Evolutionary conservation across 2,113 vertebrate species (phyloP), one percentile per base, ranked within the genome.

Genomic region (Laterallus jamaicensis): DNA sequence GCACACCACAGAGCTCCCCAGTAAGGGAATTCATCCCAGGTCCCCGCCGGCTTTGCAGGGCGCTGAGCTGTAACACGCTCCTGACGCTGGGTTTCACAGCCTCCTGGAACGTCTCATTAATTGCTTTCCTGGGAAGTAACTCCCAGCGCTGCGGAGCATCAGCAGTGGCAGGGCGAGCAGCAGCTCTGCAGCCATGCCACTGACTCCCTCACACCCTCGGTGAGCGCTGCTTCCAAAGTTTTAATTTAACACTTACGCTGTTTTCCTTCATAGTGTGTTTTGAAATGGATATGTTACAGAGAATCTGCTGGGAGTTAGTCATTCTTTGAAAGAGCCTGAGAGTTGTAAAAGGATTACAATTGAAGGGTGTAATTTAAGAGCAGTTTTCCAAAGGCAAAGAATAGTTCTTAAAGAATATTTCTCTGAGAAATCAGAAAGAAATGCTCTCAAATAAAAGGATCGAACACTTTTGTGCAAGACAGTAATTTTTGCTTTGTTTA

Each of bases 401-500:
- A 86, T 80, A 66, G 67, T 66, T 92, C 82, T 86, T 73, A 55
- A 54, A 82, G 49, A 78, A 26, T 20, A 60, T 66, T 82, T 93
- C 11, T 82, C 35, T n/a, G 79, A 80, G 50, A 82, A 92, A 59
- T 35, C 35, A 63, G 63, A 59, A 76, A 44, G 29, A 84, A 58
- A 69, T 4, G 1, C 56, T 92, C 78, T 95, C 58, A 55, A 37
- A 74, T 66, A 56, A 63, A 73, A 90, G 62, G 44, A 52, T 2
- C 5, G 50, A 82, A 28, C 39, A 13, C 12, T 63, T 77, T 17
- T 28, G 6, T 12, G 25, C 21, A 47, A 82, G 76, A 14, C 25
- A 82, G 86, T 64, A 70, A 87, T 90, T 90, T 92, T 60, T 62
- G 29, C 85, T 88, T 94, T 88, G 71, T 86, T 90, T 79, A 58